These are phyloP conservation scores for Zosterops pallidus DNA, from an alignment of 2,113 vertebrate species.

Conservation along the genomic window DNA sequence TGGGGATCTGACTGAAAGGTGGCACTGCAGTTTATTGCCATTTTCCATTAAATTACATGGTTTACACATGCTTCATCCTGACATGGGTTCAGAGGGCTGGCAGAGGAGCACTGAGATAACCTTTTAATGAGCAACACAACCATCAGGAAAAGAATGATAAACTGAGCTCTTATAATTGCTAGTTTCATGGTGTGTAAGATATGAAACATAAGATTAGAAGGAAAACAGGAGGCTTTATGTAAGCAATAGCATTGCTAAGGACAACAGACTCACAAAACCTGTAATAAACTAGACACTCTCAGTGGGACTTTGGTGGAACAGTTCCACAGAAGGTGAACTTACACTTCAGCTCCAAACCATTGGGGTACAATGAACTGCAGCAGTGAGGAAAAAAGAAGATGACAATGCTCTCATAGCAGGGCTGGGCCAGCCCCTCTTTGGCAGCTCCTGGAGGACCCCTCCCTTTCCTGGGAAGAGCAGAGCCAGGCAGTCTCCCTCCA, in stretches of 20 bases:
- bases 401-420: rapidly evolving
- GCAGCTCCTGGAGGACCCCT: too few relatives aligned
- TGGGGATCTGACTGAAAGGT: background rate
- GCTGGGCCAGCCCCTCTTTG: rapidly evolving
- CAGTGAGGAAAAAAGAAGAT: background rate
- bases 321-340: background rate
- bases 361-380: rapidly evolving
- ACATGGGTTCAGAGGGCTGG: background rate
- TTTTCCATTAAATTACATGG: background rate
- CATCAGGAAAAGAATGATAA: background rate
- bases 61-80: background rate
- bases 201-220: background rate
- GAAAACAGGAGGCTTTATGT: background rate
- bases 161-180: background rate
- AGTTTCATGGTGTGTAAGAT: background rate
- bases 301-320: background rate
- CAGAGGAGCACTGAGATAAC: background rate
- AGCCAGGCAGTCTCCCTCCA: background rate
- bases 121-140: background rate
- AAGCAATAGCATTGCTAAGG: background rate
- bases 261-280: background rate
- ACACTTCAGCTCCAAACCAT: background rate
- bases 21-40: rapidly evolving
- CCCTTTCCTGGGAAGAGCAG: background rate
- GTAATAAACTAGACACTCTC: background rate